Percentiles rank a stretch among this genome's conserved stretches.
These are phyloP conservation scores for Phrixothrix hirtus DNA, from an alignment of 2,888 invertebrate genomes.

Conservation along the genomic window DNA sequence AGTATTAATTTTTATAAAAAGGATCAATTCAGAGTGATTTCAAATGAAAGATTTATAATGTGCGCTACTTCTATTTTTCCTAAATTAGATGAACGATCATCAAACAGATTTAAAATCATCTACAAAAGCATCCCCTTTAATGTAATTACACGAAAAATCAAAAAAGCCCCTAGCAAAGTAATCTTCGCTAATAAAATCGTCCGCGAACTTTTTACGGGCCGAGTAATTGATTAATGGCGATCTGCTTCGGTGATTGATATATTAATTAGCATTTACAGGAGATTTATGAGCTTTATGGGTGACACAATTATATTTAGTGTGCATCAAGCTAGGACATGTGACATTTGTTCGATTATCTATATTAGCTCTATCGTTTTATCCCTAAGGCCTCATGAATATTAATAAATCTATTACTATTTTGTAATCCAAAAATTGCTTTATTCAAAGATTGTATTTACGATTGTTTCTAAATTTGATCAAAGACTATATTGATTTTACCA, in stretches of 20 bases:
- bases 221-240: slow-evolving; percentile 33
- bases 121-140: slow-evolving; percentile 4
- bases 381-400: no score
- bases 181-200: slow-evolving; percentile 22
- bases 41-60: no score
- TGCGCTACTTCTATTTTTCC: no score
- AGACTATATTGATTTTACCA: no score
- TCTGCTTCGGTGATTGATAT: slow-evolving; percentile 35
- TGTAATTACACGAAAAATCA: slow-evolving; percentile 12
- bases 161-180: slow-evolving; percentile 9
- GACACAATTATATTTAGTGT: slow-evolving; percentile 5
- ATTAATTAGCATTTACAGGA: slow-evolving; percentile 35
- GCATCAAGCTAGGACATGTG: not conserved
- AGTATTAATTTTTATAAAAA: not conserved
- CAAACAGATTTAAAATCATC: no score
- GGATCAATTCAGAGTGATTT: no score
- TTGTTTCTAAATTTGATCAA: no score
- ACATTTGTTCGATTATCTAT: not conserved
- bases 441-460: no score
- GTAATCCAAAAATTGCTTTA: no score
- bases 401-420: no score
- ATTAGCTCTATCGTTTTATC: no score
- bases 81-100: no score
- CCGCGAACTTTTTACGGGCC: slow-evolving; percentile 18
- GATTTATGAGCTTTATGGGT: slow-evolving; percentile 31